Conservation (phyloP, 1,140 invertebrate genomes). For the Nephila pilipes region DNA sequence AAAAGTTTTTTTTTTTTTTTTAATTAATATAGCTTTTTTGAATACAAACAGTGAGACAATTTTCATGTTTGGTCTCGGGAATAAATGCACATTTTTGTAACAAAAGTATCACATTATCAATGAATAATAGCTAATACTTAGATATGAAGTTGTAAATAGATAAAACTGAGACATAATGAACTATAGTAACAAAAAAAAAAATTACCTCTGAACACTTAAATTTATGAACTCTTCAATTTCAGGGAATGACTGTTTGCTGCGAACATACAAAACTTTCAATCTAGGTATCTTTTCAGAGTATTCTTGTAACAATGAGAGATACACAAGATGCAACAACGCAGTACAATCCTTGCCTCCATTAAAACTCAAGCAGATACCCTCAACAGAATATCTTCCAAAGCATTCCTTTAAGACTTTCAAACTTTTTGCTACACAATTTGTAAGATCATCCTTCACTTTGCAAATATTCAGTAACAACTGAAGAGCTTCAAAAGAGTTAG, state of each 20-base stretch:
- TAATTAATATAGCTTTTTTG: too few relatives aligned
- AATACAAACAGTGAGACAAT: too few relatives aligned
- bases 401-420: constrained; percentile 79
- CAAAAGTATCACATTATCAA: too few relatives aligned
- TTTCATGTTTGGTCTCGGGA: too few relatives aligned
- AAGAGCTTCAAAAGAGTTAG: constrained; percentile 40
- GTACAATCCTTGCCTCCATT: constrained; percentile 99
- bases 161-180: too few relatives aligned
- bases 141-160: too few relatives aligned
- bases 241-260: constrained; percentile 88
- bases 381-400: constrained; percentile 83
- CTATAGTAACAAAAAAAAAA: not conserved
- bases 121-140: too few relatives aligned
- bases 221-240: constrained; percentile 93
- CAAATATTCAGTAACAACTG: not conserved
- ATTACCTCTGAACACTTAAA: constrained; percentile 84
- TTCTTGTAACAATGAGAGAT: constrained; percentile 84
- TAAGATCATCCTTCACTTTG: not conserved
- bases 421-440: not conserved
- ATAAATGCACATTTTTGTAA: too few relatives aligned
- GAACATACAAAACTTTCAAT: constrained; percentile 88
- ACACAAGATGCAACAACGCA: constrained; percentile 89
- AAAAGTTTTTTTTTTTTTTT: too few relatives aligned
- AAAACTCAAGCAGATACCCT: constrained; percentile 93
- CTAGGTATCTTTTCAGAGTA: constrained; percentile 80